A percentile compares a stretch with the other conserved stretches of the same genome.
These are phyloP conservation scores for Chascanopsetta lugubris DNA, from an alignment of 2,113 vertebrate species.

Conservation along the genomic window DNA sequence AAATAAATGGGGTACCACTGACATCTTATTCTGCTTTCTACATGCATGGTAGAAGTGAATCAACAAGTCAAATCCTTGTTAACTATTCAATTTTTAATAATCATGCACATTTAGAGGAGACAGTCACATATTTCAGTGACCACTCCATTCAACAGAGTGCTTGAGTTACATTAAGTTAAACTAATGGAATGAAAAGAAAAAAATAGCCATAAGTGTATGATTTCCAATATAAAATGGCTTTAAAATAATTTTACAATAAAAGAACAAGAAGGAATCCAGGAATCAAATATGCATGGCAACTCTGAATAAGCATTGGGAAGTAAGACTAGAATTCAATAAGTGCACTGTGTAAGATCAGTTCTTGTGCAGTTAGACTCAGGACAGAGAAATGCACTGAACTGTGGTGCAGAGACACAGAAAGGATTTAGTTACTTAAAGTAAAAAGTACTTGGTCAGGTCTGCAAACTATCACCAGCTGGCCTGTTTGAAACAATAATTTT, in stretches of 20 bases:
- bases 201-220: not conserved
- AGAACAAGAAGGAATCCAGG: not conserved
- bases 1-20: not conserved
- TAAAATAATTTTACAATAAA: not conserved
- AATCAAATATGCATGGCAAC: not conserved
- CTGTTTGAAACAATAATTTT: slow-evolving; percentile 46
- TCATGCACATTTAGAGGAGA: no score
- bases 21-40: not conserved
- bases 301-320: not conserved
- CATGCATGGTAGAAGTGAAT: not conserved
- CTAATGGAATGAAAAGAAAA: not conserved
- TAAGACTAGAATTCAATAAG: slow-evolving; percentile 11
- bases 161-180: not conserved
- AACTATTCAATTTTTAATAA: no score
- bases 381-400: slow-evolving; percentile 17
- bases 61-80: not conserved
- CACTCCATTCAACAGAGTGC: no score
- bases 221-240: not conserved
- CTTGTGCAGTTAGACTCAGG: not conserved
- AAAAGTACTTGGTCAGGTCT: slow-evolving; percentile 64
- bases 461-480: slow-evolving; percentile 41
- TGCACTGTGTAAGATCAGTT: slow-evolving; percentile 32
- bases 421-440: slow-evolving; percentile 50
- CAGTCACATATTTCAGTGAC: no score
- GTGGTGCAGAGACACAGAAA: slow-evolving; percentile 23